Evolutionary conservation across 2,113 vertebrate species (phyloP).

Genomic region (Seriola quinqueradiata): DNA sequence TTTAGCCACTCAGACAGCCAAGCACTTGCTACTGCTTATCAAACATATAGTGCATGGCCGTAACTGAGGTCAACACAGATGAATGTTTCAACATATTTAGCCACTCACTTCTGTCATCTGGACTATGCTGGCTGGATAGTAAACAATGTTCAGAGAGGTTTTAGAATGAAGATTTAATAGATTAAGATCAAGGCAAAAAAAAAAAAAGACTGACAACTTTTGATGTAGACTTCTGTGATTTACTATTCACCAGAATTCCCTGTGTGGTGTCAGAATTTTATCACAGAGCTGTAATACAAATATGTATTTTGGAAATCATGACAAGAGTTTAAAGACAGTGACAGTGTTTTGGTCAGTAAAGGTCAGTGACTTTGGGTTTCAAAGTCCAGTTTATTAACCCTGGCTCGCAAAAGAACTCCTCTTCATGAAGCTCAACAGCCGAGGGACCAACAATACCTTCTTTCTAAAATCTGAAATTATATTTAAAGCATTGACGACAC

Average conservation of each 20-base stretch:
- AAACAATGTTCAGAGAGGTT: background rate
- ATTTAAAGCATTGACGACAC: background rate
- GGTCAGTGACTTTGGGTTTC: background rate
- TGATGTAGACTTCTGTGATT: background rate
- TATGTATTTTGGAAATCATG: background rate
- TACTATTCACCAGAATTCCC: background rate
- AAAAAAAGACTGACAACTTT: background rate
- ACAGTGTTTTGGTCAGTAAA: background rate
- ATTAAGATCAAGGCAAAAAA: background rate
- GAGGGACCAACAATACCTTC: background rate
- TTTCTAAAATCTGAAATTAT: background rate
- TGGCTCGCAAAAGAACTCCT: conserved; percentile 1
- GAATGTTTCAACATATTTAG: background rate
- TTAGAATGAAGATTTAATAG: background rate
- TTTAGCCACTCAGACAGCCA: too few species aligned
- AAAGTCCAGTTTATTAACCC: conserved; percentile 19
- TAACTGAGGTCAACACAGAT: too few species aligned
- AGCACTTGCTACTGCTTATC: background rate
- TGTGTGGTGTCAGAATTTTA: background rate
- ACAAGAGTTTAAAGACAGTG: background rate
- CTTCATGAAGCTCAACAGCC: background rate
- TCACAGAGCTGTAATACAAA: background rate
- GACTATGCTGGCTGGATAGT: background rate
- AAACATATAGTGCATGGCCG: too few species aligned
- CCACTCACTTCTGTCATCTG: background rate